A percentile compares a stretch with the other conserved stretches of the same genome.
Conservation (phyloP, 2,113 vertebrate genomes). For the Tylochromis polylepis region DNA sequence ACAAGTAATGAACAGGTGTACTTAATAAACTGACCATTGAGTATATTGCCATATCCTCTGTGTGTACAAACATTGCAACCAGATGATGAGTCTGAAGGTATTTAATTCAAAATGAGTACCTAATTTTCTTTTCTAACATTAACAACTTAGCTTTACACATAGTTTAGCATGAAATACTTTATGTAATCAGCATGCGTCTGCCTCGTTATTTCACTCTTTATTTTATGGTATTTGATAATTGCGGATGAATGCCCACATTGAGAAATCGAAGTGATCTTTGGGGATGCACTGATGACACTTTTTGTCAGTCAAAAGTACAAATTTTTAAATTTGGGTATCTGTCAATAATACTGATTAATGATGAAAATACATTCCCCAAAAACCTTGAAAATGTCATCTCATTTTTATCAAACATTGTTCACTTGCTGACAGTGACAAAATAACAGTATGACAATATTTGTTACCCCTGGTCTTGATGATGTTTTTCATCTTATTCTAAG, state of each 20-base stretch:
- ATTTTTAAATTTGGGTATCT: not conserved
- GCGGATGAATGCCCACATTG: not conserved
- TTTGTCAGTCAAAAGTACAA: not conserved
- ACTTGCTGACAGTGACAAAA: not conserved
- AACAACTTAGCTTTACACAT: not conserved
- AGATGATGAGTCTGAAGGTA: not conserved
- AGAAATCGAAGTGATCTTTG: not conserved
- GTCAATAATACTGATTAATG: not conserved
- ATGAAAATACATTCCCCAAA: not conserved
- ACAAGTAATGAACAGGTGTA: not conserved
- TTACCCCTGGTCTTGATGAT: not conserved
- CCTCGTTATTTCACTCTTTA: not conserved
- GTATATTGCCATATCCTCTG: not conserved
- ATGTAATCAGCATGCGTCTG: not conserved
- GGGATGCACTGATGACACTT: not conserved
- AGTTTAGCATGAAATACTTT: not conserved
- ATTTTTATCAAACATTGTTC: not conserved
- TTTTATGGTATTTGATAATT: not conserved
- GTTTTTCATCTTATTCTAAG: not conserved
- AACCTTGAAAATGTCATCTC: not conserved
- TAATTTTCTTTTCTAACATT: rapidly evolving
- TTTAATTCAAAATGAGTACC: not conserved
- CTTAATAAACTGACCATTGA: not conserved
- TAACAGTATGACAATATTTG: not conserved
- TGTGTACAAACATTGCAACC: not conserved